A percentile compares a stretch with the other conserved stretches of the same genome.
Conservation (phyloP, 2,113 vertebrate genomes). For the Cephalopholis sonnerati region DNA sequence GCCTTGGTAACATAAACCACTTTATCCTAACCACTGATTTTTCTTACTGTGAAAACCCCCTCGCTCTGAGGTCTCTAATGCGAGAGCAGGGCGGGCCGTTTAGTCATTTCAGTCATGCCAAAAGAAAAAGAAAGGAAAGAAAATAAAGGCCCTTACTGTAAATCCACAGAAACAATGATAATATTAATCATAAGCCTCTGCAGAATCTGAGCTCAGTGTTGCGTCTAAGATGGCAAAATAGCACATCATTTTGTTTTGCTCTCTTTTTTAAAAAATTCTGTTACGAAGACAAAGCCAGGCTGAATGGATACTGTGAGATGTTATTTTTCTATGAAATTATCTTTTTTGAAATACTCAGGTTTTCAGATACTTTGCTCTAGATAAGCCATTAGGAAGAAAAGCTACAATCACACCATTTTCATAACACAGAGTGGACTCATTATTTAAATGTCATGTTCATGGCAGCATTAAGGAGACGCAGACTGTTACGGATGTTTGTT, state of each 20-base stretch:
- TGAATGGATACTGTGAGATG: slow-evolving; percentile 74
- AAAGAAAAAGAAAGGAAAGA: slow-evolving; percentile 3
- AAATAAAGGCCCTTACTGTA: slow-evolving; percentile 43
- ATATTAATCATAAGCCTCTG: slow-evolving; percentile 23
- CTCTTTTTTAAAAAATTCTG: slow-evolving; percentile 19
- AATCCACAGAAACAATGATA: slow-evolving; percentile 18
- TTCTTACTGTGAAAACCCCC: slow-evolving; percentile 75
- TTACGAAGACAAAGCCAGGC: slow-evolving; percentile 28
- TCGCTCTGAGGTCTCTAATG: slow-evolving; percentile 55
- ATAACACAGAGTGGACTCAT: slow-evolving; percentile 15
- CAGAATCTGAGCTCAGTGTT: slow-evolving; percentile 48
- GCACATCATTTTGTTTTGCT: slow-evolving; percentile 46
- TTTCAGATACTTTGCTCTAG: slow-evolving; percentile 74
- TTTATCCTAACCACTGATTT: slow-evolving; percentile 72
- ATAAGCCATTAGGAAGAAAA: slow-evolving; percentile 72
- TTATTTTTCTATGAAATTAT: slow-evolving; percentile 81
- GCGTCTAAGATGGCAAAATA: slow-evolving; percentile 41
- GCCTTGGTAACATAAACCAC: slow-evolving; percentile 82
- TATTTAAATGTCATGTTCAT: slow-evolving; percentile 37
- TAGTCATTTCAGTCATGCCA: slow-evolving; percentile 63
- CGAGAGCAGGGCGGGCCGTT: slow-evolving; percentile 49
- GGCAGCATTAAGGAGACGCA: slow-evolving; percentile 54
- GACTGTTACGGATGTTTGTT: slow-evolving; percentile 71
- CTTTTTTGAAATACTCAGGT: slow-evolving; percentile 81
- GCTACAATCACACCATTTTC: slow-evolving; percentile 39